Evolutionary conservation across 2,797 vertebrate species (phyloP).

Genomic region (Pangasius djambal): DNA sequence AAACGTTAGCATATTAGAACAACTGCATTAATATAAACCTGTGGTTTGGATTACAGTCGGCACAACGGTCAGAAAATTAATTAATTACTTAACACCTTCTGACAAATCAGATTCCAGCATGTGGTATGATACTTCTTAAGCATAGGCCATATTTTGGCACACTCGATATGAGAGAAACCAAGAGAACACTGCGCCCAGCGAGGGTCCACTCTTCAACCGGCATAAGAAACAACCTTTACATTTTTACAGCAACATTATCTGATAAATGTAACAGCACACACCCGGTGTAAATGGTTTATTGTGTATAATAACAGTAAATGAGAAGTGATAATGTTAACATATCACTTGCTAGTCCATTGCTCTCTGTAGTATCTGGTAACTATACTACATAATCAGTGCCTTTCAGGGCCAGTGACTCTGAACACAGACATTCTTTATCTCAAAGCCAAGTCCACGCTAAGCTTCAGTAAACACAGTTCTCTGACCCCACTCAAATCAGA

Average conservation of each 20-base stretch:
- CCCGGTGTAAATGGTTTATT: conserved; percentile 7
- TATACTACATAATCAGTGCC: conserved; percentile 23
- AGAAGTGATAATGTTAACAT: neutral
- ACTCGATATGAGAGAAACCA: neutral
- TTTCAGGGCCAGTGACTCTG: conserved; percentile 3
- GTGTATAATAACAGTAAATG: conserved; percentile 2
- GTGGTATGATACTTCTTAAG: neutral
- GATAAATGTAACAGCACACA: conserved; percentile 8
- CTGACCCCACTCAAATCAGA: neutral
- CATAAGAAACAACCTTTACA: neutral
- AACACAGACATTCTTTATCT: conserved; percentile 21
- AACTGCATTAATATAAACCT: neutral
- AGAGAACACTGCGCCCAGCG: no score
- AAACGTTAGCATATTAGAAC: neutral
- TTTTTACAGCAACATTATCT: neutral
- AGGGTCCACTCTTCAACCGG: neutral
- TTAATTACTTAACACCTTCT: neutral
- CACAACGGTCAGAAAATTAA: neutral
- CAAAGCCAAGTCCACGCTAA: neutral
- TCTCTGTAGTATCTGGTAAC: neutral
- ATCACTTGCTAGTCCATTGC: neutral
- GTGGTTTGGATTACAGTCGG: neutral
- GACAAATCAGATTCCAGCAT: neutral
- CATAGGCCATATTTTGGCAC: neutral
- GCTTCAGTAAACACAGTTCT: neutral